Conservation (phyloP, 2,113 vertebrate genomes). For the Sterna hirundo region DNA sequence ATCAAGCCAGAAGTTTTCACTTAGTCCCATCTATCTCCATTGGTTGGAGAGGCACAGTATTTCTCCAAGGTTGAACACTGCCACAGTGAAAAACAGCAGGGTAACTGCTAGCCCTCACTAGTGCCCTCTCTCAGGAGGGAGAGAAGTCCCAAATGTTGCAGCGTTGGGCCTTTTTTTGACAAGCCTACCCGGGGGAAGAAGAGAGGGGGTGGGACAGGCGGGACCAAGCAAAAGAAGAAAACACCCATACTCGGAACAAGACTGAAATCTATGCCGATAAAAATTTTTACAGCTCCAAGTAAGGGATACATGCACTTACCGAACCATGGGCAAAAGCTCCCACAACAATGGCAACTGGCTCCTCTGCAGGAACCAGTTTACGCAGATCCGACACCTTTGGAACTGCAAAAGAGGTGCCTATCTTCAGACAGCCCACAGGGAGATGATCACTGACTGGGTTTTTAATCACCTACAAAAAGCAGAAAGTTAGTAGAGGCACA, state of each 20-base stretch:
- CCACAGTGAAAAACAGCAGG: neutral
- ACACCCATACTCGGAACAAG: neutral
- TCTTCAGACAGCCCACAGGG: slow-evolving; percentile 89
- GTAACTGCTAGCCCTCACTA: neutral
- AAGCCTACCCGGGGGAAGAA: rapidly evolving
- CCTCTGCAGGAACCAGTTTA: slow-evolving; percentile 79
- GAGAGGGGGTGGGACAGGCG: rapidly evolving
- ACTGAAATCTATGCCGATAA: neutral
- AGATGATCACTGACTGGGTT: slow-evolving; percentile 94
- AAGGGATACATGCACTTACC: slow-evolving; percentile 69
- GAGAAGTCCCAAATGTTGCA: neutral
- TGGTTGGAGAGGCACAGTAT: neutral
- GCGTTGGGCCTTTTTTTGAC: neutral
- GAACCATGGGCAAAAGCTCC: slow-evolving; percentile 95
- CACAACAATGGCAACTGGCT: slow-evolving; percentile 88
- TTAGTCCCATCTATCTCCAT: neutral
- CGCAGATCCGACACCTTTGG: slow-evolving; percentile 75
- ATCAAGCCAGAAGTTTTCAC: neutral
- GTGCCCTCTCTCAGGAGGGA: neutral
- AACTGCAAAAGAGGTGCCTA: slow-evolving; percentile 85
- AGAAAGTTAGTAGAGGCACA: neutral
- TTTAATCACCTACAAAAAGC: slow-evolving; percentile 83
- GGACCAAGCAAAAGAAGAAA: neutral
- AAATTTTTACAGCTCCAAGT: neutral
- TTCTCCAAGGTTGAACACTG: neutral